Evolutionary conservation across 1,140 invertebrate genomes (phyloP).

Genomic region (Cyclina sinensis): DNA sequence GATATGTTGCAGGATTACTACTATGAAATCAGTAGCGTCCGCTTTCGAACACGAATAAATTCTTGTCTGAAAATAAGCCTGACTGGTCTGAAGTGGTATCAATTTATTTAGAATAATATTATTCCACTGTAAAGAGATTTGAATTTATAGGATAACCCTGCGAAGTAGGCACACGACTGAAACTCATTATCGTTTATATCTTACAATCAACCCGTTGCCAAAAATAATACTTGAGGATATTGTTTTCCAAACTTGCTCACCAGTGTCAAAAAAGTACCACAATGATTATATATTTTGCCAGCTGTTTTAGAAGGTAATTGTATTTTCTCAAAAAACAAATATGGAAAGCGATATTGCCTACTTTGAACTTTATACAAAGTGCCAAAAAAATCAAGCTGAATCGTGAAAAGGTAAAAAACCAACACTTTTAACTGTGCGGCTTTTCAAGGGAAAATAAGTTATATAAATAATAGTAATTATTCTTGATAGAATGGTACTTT

Average conservation of each 20-base stretch:
- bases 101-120: not conserved
- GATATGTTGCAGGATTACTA: no score
- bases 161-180: not conserved
- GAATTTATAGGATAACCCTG: not conserved
- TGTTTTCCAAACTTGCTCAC: not conserved
- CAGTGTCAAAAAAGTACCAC: slow-evolving; percentile 2
- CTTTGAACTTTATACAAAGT: not conserved
- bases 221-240: not conserved
- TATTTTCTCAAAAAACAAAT: slow-evolving; percentile 31
- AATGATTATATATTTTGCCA: slow-evolving; percentile 4
- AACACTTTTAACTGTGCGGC: not conserved
- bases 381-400: not conserved
- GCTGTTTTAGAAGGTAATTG: not conserved
- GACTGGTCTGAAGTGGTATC: not conserved
- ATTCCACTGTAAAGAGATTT: not conserved
- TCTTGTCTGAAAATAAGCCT: not conserved
- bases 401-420: not conserved
- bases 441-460: not conserved
- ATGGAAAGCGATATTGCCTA: not conserved
- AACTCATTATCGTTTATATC: not conserved
- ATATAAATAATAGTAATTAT: not conserved
- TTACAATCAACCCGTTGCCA: not conserved
- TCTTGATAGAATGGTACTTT: not conserved
- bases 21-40: no score
- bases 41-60: no score